phyloP scores from a whole-genome alignment of 30 jellyfish, hydroid and myxozoan species.

The Mastigias papua region DNA sequence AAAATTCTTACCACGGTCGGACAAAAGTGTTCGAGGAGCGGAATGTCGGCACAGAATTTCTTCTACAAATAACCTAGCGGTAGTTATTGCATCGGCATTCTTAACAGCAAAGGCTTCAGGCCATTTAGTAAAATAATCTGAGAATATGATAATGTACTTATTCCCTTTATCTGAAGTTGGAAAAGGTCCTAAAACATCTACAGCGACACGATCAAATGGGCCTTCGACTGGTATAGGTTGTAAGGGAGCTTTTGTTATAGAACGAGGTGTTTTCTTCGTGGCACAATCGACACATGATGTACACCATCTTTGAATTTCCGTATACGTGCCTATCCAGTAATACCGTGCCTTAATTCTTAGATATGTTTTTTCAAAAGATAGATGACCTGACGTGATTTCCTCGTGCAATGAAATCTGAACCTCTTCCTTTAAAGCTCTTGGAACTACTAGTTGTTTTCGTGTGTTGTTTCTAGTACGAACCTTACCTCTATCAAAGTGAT shows the following conservation, averaged over 20 bases:
- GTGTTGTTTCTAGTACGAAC: constrained; percentile 26
- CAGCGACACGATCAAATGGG: constrained; percentile 76
- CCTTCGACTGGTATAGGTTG: constrained; percentile 77
- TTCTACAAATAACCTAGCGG: constrained; percentile 62
- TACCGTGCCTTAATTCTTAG: constrained; percentile 20
- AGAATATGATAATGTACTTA: not conserved
- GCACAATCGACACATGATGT: constrained; percentile 73
- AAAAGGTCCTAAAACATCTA: constrained; percentile 78
- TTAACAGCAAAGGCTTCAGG: constrained; percentile 75
- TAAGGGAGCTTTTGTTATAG: constrained; percentile 46
- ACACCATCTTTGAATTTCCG: constrained; percentile 56
- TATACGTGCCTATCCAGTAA: constrained; percentile 65
- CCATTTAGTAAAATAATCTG: constrained; percentile 38
- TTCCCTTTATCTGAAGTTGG: constrained; percentile 67
- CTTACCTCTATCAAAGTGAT: constrained; percentile 45
- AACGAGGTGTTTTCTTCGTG: constrained; percentile 23
- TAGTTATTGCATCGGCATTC: constrained; percentile 57
- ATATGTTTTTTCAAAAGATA: constrained; percentile 41
- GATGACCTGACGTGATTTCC: constrained; percentile 65
- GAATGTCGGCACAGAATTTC: constrained; percentile 69
- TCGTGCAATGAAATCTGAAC: constrained; percentile 56
- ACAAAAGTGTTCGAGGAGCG: constrained; percentile 57
- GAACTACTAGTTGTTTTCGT: constrained; percentile 58
- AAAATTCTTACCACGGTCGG: constrained; percentile 70
- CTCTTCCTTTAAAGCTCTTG: constrained; percentile 67